Evolutionary conservation across 2,888 invertebrate species (phyloP).

Genomic region (Myopa tessellatipennis): DNA sequence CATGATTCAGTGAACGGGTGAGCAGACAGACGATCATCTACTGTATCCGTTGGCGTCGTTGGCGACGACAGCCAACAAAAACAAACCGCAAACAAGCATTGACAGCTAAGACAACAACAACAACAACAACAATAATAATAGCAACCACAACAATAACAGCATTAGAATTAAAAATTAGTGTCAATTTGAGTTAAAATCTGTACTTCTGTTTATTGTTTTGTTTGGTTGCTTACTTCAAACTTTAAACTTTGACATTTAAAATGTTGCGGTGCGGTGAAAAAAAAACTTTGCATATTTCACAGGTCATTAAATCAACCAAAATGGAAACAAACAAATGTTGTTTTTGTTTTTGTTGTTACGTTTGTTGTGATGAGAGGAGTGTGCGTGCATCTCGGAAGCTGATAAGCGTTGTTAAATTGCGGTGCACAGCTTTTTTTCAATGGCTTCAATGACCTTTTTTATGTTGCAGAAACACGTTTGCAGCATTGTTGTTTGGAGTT

Average conservation of each 20-base stretch:
- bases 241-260: slow-evolving; percentile 35
- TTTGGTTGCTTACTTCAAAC: background rate
- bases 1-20: slow-evolving; percentile 27
- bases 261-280: background rate
- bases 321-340: background rate
- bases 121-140: background rate
- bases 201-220: background rate
- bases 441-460: slow-evolving; percentile 31
- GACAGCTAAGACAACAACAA: slow-evolving; percentile 16
- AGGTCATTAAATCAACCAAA: slow-evolving; percentile 12
- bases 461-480: background rate
- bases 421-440: slow-evolving; percentile 12
- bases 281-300: slow-evolving; percentile 33
- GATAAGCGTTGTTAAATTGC: slow-evolving; percentile 13
- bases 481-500: background rate
- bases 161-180: slow-evolving; percentile 18
- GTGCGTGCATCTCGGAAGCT: slow-evolving; percentile 30
- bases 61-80: slow-evolving; percentile 11
- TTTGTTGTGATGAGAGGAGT: background rate
- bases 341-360: background rate
- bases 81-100: background rate
- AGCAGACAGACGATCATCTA: background rate
- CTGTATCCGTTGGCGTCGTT: background rate
- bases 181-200: slow-evolving; percentile 25
- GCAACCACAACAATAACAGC: background rate